Conservation (phyloP, 2,888 invertebrate genomes). For the Sinelater perroti region DNA sequence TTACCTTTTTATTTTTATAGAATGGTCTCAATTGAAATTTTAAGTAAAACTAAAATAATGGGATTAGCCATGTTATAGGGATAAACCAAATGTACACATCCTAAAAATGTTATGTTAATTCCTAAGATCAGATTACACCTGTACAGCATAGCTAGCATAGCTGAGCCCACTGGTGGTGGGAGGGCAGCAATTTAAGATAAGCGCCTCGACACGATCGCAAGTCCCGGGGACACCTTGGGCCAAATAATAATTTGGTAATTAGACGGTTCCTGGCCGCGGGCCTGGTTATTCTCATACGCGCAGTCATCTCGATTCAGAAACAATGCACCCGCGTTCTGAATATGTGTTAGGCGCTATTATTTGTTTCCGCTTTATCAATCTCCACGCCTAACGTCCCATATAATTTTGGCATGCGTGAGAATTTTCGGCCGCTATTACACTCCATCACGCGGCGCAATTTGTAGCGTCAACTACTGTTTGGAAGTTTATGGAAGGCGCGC, state of each 20-base stretch:
- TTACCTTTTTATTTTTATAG: too few species aligned
- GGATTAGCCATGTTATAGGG: too few species aligned
- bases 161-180: too few species aligned
- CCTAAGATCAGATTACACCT: too few species aligned
- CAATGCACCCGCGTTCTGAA: slow-evolving; percentile 45
- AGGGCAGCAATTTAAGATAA: too few species aligned
- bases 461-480: slow-evolving; percentile 9
- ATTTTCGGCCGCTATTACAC: slow-evolving; percentile 31
- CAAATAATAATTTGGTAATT: slow-evolving; percentile 3
- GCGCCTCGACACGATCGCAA: too few species aligned
- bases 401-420: slow-evolving; percentile 49
- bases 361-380: slow-evolving; percentile 54
- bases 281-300: slow-evolving; percentile 31
- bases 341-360: slow-evolving; percentile 49
- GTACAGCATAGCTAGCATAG: too few species aligned
- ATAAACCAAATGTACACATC: too few species aligned
- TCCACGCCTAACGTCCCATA: slow-evolving; percentile 40
- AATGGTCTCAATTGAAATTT: too few species aligned
- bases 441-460: slow-evolving; percentile 17
- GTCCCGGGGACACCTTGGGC: too few species aligned
- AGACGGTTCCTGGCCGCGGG: background rate
- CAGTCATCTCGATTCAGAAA: slow-evolving; percentile 35
- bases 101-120: too few species aligned
- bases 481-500: background rate
- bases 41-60: too few species aligned